A percentile compares a stretch with the other conserved stretches of the same genome.
Conservation (phyloP, 2,888 invertebrate species). For the Ptychoptera contaminata region DNA sequence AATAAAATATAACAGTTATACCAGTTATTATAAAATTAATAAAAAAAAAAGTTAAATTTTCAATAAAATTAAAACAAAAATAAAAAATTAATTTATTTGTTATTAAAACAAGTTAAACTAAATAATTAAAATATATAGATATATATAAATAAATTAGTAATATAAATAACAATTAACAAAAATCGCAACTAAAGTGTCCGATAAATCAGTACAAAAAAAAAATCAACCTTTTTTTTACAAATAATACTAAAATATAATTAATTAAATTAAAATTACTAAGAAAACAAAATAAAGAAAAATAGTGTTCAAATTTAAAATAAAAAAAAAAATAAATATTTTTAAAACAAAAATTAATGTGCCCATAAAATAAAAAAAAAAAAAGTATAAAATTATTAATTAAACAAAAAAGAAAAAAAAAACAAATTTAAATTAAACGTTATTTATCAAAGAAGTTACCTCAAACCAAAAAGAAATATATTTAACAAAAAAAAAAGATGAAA, state of each 20-base stretch:
- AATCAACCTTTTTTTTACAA: background rate
- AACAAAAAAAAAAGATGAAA: constrained; percentile 3
- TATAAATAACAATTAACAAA: constrained; percentile 2
- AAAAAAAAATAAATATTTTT: background rate
- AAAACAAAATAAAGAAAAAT: constrained; percentile 16
- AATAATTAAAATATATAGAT: background rate
- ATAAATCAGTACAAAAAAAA: constrained; percentile 5
- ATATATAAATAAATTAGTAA: background rate
- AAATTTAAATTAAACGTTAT: background rate
- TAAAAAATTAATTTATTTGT: background rate
- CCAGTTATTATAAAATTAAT: too few species aligned
- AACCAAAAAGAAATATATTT: constrained; percentile 1
- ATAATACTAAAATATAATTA: constrained; percentile 4
- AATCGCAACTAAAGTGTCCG: constrained; percentile 7
- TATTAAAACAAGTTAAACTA: background rate
- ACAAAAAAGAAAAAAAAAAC: constrained; percentile 11
- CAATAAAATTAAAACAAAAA: too few species aligned
- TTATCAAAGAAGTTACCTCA: constrained; percentile 2
- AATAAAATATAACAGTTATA: too few species aligned
- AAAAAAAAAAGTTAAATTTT: too few species aligned
- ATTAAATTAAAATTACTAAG: constrained; percentile 15
- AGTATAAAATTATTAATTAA: constrained; percentile 5
- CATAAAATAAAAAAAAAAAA: background rate
- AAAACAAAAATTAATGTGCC: background rate
- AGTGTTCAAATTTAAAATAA: background rate